These are phyloP conservation scores for Phoenicopterus ruber DNA, from an alignment of 2,113 vertebrate genomes.

Conservation along the genomic window DNA sequence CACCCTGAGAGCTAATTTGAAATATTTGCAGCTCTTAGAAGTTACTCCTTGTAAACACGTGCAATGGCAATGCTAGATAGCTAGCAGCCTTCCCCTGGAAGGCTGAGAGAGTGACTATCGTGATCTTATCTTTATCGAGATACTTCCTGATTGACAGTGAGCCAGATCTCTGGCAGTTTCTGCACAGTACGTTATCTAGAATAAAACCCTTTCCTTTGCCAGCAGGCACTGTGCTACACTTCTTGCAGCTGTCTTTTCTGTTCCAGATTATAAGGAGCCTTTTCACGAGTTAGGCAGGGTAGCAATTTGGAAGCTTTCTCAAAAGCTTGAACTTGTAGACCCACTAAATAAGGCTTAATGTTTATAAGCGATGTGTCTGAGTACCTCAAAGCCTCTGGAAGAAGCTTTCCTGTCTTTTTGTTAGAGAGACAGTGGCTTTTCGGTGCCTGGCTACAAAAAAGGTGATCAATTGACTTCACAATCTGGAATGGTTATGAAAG, in stretches of 20 bases:
- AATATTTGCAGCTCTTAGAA: background rate
- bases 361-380: background rate
- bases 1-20: background rate
- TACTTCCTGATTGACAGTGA: background rate
- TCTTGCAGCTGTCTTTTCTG: constrained; percentile 17
- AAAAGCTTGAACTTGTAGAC: constrained; percentile 32
- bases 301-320: constrained; percentile 34
- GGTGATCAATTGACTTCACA: background rate
- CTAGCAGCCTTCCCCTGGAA: background rate
- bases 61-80: background rate
- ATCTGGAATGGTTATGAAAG: background rate
- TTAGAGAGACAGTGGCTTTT: background rate
- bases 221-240: background rate
- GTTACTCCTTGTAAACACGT: background rate
- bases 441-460: background rate
- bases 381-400: background rate
- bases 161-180: background rate
- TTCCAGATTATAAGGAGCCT: constrained; percentile 9
- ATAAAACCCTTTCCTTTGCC: background rate
- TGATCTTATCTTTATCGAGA: background rate
- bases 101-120: background rate
- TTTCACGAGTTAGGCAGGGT: constrained; percentile 2
- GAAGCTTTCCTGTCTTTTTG: background rate
- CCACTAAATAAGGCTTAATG: constrained; percentile 25
- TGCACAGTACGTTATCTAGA: background rate